phyloP scores from a whole-genome alignment of 2,113 vertebrate species.

The Bostrychus sinensis region DNA sequence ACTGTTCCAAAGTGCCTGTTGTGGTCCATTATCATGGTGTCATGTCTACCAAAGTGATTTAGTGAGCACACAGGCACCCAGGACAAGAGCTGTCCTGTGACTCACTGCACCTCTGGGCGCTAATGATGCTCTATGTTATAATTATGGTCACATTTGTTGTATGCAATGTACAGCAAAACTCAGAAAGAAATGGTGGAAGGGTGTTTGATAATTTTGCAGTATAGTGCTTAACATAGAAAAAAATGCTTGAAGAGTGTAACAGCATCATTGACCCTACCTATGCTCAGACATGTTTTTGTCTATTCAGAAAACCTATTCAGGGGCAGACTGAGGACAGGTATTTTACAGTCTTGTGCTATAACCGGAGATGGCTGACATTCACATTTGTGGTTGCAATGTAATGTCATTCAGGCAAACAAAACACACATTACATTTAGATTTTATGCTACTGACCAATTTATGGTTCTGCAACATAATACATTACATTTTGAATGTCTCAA shows the following conservation, averaged over 20 bases:
- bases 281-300: constrained; percentile 1
- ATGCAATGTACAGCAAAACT: constrained; percentile 7
- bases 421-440: neutral
- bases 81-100: constrained; percentile 44
- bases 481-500: too few relatives aligned
- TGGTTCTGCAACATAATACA: neutral
- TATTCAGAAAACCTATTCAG: neutral
- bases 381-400: constrained; percentile 6
- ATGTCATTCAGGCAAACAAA: neutral
- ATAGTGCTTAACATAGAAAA: neutral
- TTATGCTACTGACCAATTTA: neutral
- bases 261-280: neutral
- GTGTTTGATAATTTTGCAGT: neutral
- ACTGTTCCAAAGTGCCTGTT: constrained; percentile 44
- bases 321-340: constrained; percentile 1
- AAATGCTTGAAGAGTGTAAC: neutral
- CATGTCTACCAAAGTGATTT: constrained; percentile 58
- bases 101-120: constrained; percentile 39
- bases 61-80: constrained; percentile 21
- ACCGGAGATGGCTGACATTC: neutral
- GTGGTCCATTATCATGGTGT: constrained; percentile 51
- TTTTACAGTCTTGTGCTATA: constrained; percentile 6
- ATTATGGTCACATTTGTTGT: constrained; percentile 47
- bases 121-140: constrained; percentile 49
- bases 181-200: constrained; percentile 1